These are phyloP conservation scores for Lycaon pictus DNA, from an alignment of 2,113 vertebrate genomes.

Conservation along the genomic window DNA sequence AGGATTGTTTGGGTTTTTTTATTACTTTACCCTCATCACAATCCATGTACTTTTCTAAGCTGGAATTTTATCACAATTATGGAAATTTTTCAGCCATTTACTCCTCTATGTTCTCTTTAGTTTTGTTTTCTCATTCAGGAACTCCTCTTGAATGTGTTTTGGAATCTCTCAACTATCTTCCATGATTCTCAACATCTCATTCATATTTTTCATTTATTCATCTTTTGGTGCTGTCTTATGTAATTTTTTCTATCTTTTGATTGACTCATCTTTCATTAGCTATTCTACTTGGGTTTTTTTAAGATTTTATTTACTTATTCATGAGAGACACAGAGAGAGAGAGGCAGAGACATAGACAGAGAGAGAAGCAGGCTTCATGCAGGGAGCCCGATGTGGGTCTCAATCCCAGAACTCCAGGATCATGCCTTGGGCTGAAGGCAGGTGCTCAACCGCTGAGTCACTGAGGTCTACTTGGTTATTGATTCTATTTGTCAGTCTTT, in stretches of 20 bases:
- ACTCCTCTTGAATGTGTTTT: neutral
- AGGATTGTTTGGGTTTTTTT: neutral
- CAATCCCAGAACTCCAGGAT: no score
- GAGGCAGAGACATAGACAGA: no score
- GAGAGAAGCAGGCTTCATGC: no score
- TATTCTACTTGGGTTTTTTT: neutral
- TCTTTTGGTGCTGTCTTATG: neutral
- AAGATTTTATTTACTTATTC: no score
- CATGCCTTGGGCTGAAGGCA: no score
- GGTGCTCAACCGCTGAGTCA: no score
- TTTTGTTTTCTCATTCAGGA: neutral
- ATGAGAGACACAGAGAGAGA: no score
- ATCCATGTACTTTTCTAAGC: neutral
- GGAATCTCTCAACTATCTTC: neutral
- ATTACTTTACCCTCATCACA: neutral
- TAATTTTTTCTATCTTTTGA: neutral
- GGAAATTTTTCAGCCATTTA: neutral
- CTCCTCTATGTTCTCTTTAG: neutral
- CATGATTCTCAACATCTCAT: neutral
- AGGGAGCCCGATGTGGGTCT: no score
- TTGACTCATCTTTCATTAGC: neutral
- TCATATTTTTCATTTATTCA: neutral
- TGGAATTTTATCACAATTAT: conserved; percentile 16
- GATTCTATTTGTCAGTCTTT: neutral
- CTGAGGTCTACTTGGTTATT: neutral